Conservation (phyloP, 30 jellyfish, hydroid and myxozoan species). For the Aurelia aurita complex sp. Pacific region DNA sequence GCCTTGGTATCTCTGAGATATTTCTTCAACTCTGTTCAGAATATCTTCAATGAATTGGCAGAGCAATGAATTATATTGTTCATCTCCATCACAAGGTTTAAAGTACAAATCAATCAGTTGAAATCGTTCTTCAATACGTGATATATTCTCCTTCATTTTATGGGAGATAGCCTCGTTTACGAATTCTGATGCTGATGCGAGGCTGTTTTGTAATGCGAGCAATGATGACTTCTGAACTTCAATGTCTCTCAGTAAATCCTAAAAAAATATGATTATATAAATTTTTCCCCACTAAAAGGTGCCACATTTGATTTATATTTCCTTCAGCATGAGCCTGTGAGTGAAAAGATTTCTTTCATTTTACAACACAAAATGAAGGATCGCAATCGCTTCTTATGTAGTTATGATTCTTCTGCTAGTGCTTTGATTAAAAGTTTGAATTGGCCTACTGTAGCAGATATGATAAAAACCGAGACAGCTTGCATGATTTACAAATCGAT, state of each 20-base stretch:
- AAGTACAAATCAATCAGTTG: conserved; percentile 36
- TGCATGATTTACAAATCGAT: too few relatives aligned
- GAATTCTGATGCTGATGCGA: conserved; percentile 21
- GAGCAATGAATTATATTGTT: conserved; percentile 26
- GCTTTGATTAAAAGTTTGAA: too few relatives aligned
- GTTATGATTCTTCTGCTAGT: too few relatives aligned
- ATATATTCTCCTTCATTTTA: conserved; percentile 21
- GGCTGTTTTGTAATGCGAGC: conserved; percentile 30
- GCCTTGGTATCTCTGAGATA: conserved; percentile 6
- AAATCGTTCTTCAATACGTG: conserved; percentile 39
- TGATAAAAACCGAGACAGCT: too few relatives aligned
- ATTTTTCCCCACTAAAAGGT: too few relatives aligned
- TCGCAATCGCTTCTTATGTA: too few relatives aligned
- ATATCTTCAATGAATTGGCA: conserved; percentile 9
- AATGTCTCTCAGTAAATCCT: conserved; percentile 63
- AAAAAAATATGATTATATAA: neutral
- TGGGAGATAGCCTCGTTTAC: neutral
- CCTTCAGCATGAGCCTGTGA: too few relatives aligned
- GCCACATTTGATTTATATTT: too few relatives aligned
- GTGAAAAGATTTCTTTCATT: too few relatives aligned
- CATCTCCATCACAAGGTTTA: conserved; percentile 57
- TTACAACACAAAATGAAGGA: too few relatives aligned
- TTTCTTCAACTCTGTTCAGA: conserved; percentile 2
- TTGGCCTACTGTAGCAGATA: too few relatives aligned
- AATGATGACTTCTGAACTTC: conserved; percentile 58